These are phyloP conservation scores for Trachelus iudaicus DNA, from an alignment of 2,888 invertebrate species.

Conservation along the genomic window DNA sequence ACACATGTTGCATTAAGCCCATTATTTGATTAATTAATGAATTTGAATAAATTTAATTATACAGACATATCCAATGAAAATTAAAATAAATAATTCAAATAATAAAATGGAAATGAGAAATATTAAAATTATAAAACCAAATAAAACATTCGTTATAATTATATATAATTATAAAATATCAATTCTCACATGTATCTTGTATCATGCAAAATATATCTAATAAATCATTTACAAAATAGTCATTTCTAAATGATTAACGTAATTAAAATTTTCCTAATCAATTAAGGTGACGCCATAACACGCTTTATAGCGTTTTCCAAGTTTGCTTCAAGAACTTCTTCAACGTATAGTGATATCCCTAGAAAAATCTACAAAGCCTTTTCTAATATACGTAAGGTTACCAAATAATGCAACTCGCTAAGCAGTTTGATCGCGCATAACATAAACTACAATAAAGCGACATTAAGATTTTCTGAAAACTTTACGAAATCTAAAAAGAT, in stretches of 20 bases:
- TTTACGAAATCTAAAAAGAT: background rate
- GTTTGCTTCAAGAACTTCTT: background rate
- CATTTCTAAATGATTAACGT: background rate
- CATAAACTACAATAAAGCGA: background rate
- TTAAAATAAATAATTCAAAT: background rate
- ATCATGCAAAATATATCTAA: background rate
- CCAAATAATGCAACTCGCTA: background rate
- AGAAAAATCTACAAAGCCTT: background rate
- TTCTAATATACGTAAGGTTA: background rate
- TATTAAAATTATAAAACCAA: background rate
- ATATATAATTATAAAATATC: background rate
- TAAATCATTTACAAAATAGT: background rate
- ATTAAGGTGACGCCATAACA: background rate
- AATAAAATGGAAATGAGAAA: background rate
- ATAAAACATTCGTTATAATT: background rate
- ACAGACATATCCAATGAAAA: background rate
- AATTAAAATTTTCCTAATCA: background rate
- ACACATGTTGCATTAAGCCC: background rate
- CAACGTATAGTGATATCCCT: background rate
- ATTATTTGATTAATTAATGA: background rate
- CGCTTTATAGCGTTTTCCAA: background rate
- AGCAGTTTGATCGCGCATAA: background rate
- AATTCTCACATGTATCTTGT: background rate
- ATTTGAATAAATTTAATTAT: background rate
- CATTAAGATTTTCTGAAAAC: background rate